Evolutionary conservation across 2,888 invertebrate species (phyloP), one percentile per base, ranked within the genome.

Genomic region (Epirrhoe tristata): DNA sequence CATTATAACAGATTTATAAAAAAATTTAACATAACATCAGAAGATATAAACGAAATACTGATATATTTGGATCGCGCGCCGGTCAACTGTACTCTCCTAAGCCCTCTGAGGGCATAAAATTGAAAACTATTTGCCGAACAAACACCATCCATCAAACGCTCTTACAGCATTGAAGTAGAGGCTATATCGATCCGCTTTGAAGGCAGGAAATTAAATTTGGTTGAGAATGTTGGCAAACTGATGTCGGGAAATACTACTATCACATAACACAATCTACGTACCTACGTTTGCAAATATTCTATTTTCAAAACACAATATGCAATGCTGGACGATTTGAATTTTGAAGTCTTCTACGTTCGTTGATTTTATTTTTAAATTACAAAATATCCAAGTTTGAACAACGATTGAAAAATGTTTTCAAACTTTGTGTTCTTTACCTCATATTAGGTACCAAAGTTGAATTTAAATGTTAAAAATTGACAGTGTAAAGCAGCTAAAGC

Each of bases 121-220:
- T 89, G 90, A 91, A 91, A 91, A 91, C 88, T 92, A 92, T 93
- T 93, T 92, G 88, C 81, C 71, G 78, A 82, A 73, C 87, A 92
- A 89, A 93, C 93, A 90, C 74, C 83, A 93, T 93, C 92, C 87
- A 93, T 93, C 93, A 93, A 79, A 58, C 77, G 84, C 91, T 90
- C 89, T 90, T 89, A 91, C 83, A 75, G 82, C 87, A 89, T 88
- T 89, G 86, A 82, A 81, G 80, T 80, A 77, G 24, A 24, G 24
- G 34, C 43, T 57, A 60, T 48, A 63, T 63, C 57, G 62, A 69
- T 70, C 63, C 32, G 59, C 59, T 71, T 63, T n/a, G 24, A 55
- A 68, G 51, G 66, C 60, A 50, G 59, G 53, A 74, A 66, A 72
- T 66, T 31, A 63, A 66, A 57, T 74, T 69, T 66, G 34, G 50